phyloP scores from a whole-genome alignment of 2,888 invertebrate species.

The Lingula anatina region DNA sequence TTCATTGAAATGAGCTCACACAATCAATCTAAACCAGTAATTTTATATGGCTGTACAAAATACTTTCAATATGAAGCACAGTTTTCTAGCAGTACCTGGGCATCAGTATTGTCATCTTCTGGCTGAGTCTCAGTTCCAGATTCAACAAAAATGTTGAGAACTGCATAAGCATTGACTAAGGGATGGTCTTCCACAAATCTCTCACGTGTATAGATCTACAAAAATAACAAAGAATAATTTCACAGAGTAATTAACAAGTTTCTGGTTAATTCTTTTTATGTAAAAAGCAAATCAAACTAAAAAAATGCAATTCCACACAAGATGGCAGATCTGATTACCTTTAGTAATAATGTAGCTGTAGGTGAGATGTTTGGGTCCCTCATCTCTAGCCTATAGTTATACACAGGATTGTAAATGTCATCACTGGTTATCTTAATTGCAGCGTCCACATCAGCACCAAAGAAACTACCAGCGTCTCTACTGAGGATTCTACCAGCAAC shows the following conservation, averaged over 20 bases:
- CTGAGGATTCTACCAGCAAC: conserved; percentile 42
- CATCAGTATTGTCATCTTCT: conserved; percentile 30
- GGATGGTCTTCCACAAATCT: conserved; percentile 36
- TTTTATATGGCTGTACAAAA: no score
- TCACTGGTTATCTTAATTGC: conserved; percentile 38
- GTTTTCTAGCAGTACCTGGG: conserved; percentile 24
- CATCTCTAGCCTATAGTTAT: conserved; percentile 39
- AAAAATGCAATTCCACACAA: no score
- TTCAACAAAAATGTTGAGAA: conserved; percentile 46
- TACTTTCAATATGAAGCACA: neutral
- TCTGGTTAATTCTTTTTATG: no score
- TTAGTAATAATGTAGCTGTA: conserved; percentile 43
- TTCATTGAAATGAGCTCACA: no score
- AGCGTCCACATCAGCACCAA: conserved; percentile 39
- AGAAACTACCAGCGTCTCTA: conserved; percentile 32
- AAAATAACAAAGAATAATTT: no score
- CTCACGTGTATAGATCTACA: conserved; percentile 48
- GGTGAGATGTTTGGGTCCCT: conserved; percentile 43
- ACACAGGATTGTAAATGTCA: conserved; percentile 48
- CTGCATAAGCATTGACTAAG: conserved; percentile 44
- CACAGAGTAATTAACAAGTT: no score
- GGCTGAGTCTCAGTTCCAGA: conserved; percentile 46
- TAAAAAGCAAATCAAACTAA: neutral
- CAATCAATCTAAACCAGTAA: no score
- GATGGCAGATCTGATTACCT: conserved; percentile 21